These are phyloP conservation scores for Acinonyx jubatus DNA, from an alignment of 2,113 vertebrate genomes.

Conservation along the genomic window DNA sequence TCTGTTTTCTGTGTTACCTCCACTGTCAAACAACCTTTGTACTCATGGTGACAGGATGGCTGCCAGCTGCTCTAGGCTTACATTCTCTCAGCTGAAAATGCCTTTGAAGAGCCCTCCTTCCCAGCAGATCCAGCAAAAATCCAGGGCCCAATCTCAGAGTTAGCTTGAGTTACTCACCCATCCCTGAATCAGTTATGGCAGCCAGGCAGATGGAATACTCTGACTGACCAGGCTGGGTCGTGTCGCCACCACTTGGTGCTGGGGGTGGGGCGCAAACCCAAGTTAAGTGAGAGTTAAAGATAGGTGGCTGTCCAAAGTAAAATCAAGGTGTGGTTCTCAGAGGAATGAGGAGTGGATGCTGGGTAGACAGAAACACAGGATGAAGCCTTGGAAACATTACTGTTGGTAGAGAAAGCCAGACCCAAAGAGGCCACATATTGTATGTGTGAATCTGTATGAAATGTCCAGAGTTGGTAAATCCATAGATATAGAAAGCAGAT, in stretches of 20 bases:
- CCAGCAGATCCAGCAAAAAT: not conserved
- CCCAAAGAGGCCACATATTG: not conserved
- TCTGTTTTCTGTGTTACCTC: not conserved
- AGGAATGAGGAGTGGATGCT: not conserved
- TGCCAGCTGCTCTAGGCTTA: not conserved
- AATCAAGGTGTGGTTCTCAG: not conserved
- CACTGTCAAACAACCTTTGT: not conserved
- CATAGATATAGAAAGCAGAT: not conserved
- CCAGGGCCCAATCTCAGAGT: not conserved
- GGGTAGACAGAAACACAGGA: not conserved
- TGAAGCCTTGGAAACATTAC: not conserved
- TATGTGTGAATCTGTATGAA: not conserved
- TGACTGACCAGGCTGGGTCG: accelerated
- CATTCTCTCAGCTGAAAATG: not conserved
- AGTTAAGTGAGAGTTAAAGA: not conserved
- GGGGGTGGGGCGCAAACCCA: not conserved
- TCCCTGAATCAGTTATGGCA: not conserved
- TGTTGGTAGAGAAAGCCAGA: not conserved
- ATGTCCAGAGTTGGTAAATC: not conserved
- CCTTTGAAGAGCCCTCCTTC: not conserved
- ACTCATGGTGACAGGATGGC: not conserved
- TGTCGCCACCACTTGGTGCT: not conserved
- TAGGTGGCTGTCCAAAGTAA: not conserved
- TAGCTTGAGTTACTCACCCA: not conserved
- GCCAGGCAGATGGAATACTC: not conserved